Conservation (phyloP, 2,113 vertebrate species). For the Isichthys henryi region DNA sequence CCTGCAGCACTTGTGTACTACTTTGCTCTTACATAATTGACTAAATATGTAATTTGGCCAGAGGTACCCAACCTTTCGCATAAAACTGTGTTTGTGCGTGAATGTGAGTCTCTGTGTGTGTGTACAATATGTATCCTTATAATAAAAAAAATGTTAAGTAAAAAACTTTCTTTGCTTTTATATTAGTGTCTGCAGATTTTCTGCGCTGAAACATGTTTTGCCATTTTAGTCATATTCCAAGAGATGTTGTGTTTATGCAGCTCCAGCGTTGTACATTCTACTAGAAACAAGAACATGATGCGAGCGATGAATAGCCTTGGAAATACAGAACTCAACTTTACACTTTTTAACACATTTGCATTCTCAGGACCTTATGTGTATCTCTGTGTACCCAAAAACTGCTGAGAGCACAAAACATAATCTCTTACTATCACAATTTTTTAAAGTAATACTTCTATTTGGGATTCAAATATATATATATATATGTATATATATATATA, state of each 20-base stretch:
- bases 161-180: neutral
- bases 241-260: neutral
- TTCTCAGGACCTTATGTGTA: neutral
- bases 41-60: neutral
- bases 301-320: neutral
- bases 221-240: neutral
- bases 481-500: neutral
- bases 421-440: neutral
- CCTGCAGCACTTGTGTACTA: neutral
- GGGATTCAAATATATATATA: neutral
- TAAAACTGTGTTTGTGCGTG: neutral
- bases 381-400: neutral
- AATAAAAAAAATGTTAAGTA: neutral
- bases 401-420: neutral
- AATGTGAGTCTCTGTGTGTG: neutral
- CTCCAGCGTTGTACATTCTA: neutral
- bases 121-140: neutral
- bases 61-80: neutral
- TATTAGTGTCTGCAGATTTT: neutral
- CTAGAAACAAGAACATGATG: neutral
- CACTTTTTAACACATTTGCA: neutral
- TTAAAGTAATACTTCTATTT: neutral
- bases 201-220: neutral
- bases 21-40: neutral
- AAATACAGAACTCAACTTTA: neutral